These are phyloP conservation scores for Phyto melanocephala DNA, from an alignment of 2,888 invertebrate genomes.

Conservation along the genomic window DNA sequence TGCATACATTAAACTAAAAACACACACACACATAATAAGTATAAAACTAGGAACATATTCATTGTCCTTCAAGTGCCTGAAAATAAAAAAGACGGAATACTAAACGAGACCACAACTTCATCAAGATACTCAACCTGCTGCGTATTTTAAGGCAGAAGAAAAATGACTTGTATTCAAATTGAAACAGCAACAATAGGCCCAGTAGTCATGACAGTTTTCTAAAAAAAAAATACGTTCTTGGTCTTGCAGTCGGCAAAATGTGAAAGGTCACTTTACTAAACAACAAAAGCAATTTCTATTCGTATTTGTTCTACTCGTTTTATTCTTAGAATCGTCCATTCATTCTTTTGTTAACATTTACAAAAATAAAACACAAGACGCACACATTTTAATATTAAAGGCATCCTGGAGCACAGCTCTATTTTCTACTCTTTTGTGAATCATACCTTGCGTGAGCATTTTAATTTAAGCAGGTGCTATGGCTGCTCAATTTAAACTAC, in stretches of 20 bases:
- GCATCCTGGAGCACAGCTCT: constrained; percentile 2
- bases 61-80: constrained; percentile 45
- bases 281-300: constrained; percentile 9
- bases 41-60: constrained; percentile 35
- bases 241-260: constrained; percentile 48
- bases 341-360: not conserved
- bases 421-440: not conserved
- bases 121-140: constrained; percentile 42
- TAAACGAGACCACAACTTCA: constrained; percentile 36
- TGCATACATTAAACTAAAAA: constrained; percentile 44
- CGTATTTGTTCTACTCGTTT: not conserved
- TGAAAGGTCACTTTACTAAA: constrained; percentile 55
- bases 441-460: constrained; percentile 23
- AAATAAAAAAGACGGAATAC: constrained; percentile 9
- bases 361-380: not conserved
- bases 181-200: constrained; percentile 3
- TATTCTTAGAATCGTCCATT: constrained; percentile 52
- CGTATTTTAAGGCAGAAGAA: constrained; percentile 51
- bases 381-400: constrained; percentile 24
- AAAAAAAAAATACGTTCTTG: constrained; percentile 10
- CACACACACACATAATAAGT: not conserved
- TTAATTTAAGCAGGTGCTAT: constrained; percentile 53
- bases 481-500: not conserved
- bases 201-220: constrained; percentile 43
- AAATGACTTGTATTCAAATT: not conserved